Evolutionary conservation across 1,140 invertebrate species (phyloP).

Genomic region (Drosophila sturtevanti): DNA sequence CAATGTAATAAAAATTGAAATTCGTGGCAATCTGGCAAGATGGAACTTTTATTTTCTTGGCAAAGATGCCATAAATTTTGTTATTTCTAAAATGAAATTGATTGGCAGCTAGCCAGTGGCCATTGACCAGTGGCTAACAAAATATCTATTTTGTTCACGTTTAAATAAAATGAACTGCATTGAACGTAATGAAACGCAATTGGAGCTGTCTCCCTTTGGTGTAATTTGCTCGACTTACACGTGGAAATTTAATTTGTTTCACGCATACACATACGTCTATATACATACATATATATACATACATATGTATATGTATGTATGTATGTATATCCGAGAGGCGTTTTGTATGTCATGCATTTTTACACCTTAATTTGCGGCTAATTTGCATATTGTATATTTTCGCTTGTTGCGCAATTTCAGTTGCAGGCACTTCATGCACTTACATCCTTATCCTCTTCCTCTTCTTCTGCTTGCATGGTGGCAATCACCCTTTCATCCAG

Average conservation of each 20-base stretch:
- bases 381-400: constrained; percentile 76
- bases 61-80: constrained; percentile 61
- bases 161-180: constrained; percentile 27
- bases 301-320: constrained; percentile 26
- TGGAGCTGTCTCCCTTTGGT: constrained; percentile 17
- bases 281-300: not conserved
- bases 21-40: constrained; percentile 64
- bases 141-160: not conserved
- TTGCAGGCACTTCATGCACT: constrained; percentile 31
- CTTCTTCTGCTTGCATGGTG: not conserved
- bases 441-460: constrained; percentile 21
- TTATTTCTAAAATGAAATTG: constrained; percentile 52
- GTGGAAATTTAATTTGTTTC: constrained; percentile 72
- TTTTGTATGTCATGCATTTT: constrained; percentile 79
- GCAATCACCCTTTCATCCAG: constrained; percentile 1
- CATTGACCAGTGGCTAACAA: not conserved
- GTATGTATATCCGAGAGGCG: constrained; percentile 61
- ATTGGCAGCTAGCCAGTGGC: constrained; percentile 59
- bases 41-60: constrained; percentile 62
- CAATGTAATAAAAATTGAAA: constrained; percentile 59
- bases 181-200: not conserved
- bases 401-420: constrained; percentile 70
- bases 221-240: constrained; percentile 57
- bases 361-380: constrained; percentile 79
- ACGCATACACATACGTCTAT: constrained; percentile 31